These are phyloP conservation scores for Sisor rabdophorus DNA, from an alignment of 2,113 vertebrate species.

Conservation along the genomic window DNA sequence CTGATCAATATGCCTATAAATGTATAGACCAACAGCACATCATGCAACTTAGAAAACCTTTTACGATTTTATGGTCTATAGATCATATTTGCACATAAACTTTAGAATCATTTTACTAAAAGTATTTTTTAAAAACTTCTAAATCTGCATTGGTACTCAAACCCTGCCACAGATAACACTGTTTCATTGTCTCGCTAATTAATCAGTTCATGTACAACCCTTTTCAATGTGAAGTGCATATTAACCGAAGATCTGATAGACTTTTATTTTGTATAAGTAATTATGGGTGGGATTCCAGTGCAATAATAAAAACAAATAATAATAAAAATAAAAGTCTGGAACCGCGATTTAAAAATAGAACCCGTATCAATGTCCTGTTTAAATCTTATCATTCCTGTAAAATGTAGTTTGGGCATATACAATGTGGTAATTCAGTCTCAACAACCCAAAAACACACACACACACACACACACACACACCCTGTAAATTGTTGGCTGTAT, in stretches of 20 bases:
- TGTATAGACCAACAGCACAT: too few relatives aligned
- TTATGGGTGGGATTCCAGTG: not conserved
- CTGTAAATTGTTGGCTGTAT: slow-evolving; percentile 5
- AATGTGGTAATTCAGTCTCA: not conserved
- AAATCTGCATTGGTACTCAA: not conserved
- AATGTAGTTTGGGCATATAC: not conserved
- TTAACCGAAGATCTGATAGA: not conserved
- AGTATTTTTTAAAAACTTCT: not conserved
- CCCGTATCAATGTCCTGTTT: not conserved
- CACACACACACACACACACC: not conserved
- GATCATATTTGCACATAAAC: not conserved
- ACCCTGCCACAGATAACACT: not conserved
- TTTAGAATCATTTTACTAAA: not conserved
- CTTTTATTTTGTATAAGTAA: not conserved
- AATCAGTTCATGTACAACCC: not conserved
- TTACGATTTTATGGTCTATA: not conserved
- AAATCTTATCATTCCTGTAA: not conserved
- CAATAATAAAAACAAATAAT: not conserved
- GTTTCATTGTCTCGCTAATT: too few relatives aligned
- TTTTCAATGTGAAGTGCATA: not conserved
- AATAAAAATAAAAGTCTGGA: too few relatives aligned
- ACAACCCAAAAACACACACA: not conserved
- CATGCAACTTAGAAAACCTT: too few relatives aligned
- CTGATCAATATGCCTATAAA: too few relatives aligned
- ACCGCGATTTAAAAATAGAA: not conserved